phyloP scores from a whole-genome alignment of 2,113 vertebrate genomes.

The Microtus pennsylvanicus region DNA sequence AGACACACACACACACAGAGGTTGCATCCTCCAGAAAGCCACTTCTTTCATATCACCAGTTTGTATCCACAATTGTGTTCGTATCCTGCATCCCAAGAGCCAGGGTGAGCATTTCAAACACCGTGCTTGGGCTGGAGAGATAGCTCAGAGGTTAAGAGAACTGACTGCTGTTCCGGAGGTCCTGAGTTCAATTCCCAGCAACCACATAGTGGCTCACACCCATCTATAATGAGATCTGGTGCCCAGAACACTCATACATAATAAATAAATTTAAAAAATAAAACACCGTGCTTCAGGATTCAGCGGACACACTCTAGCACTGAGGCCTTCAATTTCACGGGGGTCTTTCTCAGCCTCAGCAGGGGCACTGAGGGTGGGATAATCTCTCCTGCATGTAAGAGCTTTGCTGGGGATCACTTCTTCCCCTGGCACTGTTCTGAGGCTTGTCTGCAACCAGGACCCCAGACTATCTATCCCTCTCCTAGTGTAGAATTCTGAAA shows the following conservation, averaged over 20 bases:
- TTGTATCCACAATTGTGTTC: not conserved
- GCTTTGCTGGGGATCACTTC: not conserved
- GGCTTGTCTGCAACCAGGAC: not conserved
- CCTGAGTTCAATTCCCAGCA: too few species aligned
- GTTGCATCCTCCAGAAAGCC: not conserved
- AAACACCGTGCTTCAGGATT: not conserved
- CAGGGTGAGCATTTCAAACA: not conserved
- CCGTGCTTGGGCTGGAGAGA: too few species aligned
- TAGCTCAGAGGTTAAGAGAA: too few species aligned
- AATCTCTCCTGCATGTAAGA: not conserved
- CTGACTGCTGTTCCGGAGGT: too few species aligned
- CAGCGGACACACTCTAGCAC: not conserved
- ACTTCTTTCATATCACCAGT: not conserved
- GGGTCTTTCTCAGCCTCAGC: not conserved
- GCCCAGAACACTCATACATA: too few species aligned
- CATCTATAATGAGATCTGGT: too few species aligned
- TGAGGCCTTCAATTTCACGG: not conserved
- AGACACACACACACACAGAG: not conserved
- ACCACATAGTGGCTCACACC: too few species aligned
- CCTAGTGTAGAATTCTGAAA: not conserved
- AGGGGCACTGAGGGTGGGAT: not conserved
- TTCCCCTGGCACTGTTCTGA: not conserved
- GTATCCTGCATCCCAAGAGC: not conserved
- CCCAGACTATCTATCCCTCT: not conserved
- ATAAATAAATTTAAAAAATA: too few species aligned